A percentile compares a stretch with the other conserved stretches of the same genome.
Evolutionary conservation across 2,888 invertebrate genomes (phyloP).

Genomic region (Stegana nigrithorax): DNA sequence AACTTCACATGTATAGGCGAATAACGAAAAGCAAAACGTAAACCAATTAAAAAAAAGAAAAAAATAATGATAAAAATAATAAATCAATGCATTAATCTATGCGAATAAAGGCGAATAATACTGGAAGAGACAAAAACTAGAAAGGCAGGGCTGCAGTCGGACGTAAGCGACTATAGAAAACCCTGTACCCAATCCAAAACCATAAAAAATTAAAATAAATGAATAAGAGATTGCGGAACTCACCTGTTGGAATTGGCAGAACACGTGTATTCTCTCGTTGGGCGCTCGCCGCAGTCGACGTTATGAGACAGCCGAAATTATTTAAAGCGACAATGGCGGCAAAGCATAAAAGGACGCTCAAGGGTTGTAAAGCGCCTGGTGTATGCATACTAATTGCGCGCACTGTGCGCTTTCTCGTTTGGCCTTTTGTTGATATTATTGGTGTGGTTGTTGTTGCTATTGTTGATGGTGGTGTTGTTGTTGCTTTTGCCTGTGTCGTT

Average conservation of each 20-base stretch:
- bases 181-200: no score
- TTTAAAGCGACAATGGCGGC: conserved; percentile 58
- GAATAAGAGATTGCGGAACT: no score
- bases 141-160: no score
- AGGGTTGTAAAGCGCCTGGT: conserved; percentile 39
- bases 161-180: no score
- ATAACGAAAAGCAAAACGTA: no score
- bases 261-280: conserved; percentile 53
- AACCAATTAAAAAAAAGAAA: no score
- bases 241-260: conserved; percentile 63
- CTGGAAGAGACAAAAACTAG: no score
- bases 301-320: conserved; percentile 55
- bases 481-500: conserved; percentile 8
- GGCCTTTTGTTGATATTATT: conserved; percentile 10
- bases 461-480: conserved; percentile 21
- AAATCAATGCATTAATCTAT: no score
- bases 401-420: conserved; percentile 7
- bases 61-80: no score
- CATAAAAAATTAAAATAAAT: no score
- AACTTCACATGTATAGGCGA: no score
- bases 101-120: no score
- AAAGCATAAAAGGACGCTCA: conserved; percentile 53
- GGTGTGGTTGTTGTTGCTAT: conserved; percentile 14
- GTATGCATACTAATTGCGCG: conserved; percentile 22
- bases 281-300: conserved; percentile 44